A percentile compares a stretch with the other conserved stretches of the same genome.
phyloP scores from a whole-genome alignment of 2,113 vertebrate genomes.

The Phyllopteryx taeniolatus region DNA sequence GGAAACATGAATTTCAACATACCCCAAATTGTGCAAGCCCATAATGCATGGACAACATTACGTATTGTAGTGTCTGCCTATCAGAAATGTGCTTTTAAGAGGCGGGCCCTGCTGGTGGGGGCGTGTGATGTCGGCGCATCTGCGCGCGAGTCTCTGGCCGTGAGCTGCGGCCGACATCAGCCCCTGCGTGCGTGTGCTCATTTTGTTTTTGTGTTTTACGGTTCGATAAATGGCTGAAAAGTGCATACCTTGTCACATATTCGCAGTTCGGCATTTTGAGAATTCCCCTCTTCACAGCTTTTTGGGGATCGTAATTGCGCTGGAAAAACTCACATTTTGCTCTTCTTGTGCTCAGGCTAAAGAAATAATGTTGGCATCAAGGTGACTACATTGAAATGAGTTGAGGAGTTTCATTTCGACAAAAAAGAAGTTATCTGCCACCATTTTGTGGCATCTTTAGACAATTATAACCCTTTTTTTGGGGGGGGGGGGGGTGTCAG shows the following conservation, averaged over 20 bases:
- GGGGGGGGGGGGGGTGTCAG: no score
- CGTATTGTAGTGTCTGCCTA: no score
- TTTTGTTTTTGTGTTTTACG: neutral
- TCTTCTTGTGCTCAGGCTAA: neutral
- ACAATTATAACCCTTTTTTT: no score
- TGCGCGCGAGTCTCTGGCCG: neutral
- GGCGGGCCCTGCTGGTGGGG: no score
- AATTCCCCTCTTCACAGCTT: neutral
- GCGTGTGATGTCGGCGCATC: no score
- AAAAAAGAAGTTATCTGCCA: no score
- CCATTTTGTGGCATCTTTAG: no score
- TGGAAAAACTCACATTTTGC: neutral
- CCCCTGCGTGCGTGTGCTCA: neutral
- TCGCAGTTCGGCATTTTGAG: neutral
- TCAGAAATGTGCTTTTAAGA: no score
- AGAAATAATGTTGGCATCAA: neutral
- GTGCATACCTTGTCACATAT: no score
- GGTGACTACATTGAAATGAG: neutral
- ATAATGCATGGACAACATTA: no score
- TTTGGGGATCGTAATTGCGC: neutral
- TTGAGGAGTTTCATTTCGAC: neutral
- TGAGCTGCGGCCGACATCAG: neutral
- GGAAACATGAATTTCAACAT: no score
- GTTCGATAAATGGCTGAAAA: neutral
- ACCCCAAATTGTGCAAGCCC: no score